phyloP scores from a whole-genome alignment of 1,140 invertebrate species.

The Meloidogyne chitwoodi region DNA sequence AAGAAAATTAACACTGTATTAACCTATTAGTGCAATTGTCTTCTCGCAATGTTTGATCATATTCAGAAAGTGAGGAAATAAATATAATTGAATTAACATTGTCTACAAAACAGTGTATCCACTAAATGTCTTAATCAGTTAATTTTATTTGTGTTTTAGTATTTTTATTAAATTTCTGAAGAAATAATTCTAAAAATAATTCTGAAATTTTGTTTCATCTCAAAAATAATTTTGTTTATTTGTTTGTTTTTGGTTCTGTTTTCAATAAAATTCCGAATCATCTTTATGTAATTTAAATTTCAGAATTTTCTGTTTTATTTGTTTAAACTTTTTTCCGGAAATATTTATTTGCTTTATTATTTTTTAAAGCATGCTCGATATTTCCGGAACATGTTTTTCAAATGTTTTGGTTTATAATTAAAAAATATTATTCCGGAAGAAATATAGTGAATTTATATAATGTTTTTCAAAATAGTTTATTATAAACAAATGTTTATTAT shows the following conservation, averaged over 20 bases:
- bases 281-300: too few relatives aligned
- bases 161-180: neutral
- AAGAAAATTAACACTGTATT: neutral
- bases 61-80: constrained; percentile 63
- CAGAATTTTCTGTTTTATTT: too few relatives aligned
- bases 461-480: neutral
- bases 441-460: neutral
- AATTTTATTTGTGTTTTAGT: neutral
- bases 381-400: too few relatives aligned
- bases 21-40: constrained; percentile 57
- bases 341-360: too few relatives aligned
- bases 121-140: neutral
- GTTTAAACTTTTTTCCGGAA: too few relatives aligned
- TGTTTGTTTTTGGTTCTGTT: too few relatives aligned
- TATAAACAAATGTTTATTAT: neutral
- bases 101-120: constrained; percentile 66
- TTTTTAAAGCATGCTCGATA: too few relatives aligned
- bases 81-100: constrained; percentile 64
- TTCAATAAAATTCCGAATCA: too few relatives aligned
- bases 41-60: constrained; percentile 63
- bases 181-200: too few relatives aligned
- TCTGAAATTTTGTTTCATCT: too few relatives aligned
- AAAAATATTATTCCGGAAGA: neutral
- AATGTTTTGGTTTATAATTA: too few relatives aligned
- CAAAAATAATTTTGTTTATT: too few relatives aligned